These are phyloP conservation scores for Alaudala cheleensis DNA, from an alignment of 2,113 vertebrate species.

Conservation along the genomic window DNA sequence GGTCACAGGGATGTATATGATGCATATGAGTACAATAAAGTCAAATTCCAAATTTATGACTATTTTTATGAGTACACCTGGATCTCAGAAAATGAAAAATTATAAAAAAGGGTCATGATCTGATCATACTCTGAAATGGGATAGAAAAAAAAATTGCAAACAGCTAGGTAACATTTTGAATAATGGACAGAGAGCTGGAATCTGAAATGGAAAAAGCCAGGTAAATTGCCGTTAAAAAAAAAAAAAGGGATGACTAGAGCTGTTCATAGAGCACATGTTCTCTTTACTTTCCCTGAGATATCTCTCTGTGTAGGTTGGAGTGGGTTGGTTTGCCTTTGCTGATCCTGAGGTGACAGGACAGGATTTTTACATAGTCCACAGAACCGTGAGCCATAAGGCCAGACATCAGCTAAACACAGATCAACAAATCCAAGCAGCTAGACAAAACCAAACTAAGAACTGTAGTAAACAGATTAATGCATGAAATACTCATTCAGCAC, in stretches of 20 bases:
- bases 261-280: background rate
- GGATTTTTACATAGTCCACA: accelerated
- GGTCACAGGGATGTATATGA: background rate
- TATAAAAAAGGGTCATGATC: background rate
- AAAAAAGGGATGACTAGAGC: background rate
- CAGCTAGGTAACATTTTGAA: background rate
- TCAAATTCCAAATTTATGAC: background rate
- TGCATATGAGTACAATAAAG: background rate
- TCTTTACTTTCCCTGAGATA: background rate
- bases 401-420: background rate
- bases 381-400: background rate
- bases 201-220: background rate
- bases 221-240: background rate
- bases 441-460: background rate
- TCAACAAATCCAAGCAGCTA: background rate
- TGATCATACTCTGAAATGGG: background rate
- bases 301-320: background rate
- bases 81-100: background rate
- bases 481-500: background rate
- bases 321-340: background rate
- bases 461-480: background rate
- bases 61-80: background rate
- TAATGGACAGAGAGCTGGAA: background rate
- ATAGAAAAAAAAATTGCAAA: background rate
- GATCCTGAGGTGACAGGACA: background rate